phyloP scores from a whole-genome alignment of 37 sponge, comb jelly and placozoan genomes.

The Tethya wilhelma region DNA sequence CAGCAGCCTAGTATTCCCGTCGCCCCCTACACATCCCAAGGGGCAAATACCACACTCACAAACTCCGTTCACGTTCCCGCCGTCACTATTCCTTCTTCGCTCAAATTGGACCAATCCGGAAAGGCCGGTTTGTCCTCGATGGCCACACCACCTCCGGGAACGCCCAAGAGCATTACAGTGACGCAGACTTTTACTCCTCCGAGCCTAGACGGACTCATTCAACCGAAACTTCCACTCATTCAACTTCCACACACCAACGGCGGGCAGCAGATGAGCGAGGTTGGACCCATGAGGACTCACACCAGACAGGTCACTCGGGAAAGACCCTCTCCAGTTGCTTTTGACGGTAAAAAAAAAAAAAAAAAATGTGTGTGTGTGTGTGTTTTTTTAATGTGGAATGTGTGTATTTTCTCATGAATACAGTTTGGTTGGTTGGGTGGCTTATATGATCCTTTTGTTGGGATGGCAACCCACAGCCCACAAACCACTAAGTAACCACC shows the following conservation, averaged over 20 bases:
- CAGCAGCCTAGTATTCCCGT: no score
- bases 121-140: constrained; percentile 2
- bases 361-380: not conserved
- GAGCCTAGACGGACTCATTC: constrained; percentile 41
- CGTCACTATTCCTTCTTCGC: constrained; percentile 30
- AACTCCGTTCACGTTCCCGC: not conserved
- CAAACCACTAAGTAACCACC: not conserved
- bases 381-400: not conserved
- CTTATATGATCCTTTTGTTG: constrained; percentile 3
- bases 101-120: constrained; percentile 25
- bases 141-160: constrained; percentile 41
- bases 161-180: constrained; percentile 3
- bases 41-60: not conserved
- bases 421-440: constrained; percentile 2
- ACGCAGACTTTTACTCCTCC: constrained; percentile 40
- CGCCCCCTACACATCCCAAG: no score
- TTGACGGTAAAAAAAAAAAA: constrained; percentile 34
- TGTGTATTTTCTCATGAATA: not conserved
- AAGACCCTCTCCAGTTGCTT: constrained; percentile 61
- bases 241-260: constrained; percentile 21
- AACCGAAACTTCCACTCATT: constrained; percentile 1
- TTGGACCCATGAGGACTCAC: constrained; percentile 47
- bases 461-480: no score
- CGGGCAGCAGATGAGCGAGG: constrained; percentile 32
- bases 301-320: constrained; percentile 42